Percentiles rank a stretch among this genome's conserved stretches.
Conservation (phyloP, 2,797 vertebrate species). For the Vireo griseus region DNA sequence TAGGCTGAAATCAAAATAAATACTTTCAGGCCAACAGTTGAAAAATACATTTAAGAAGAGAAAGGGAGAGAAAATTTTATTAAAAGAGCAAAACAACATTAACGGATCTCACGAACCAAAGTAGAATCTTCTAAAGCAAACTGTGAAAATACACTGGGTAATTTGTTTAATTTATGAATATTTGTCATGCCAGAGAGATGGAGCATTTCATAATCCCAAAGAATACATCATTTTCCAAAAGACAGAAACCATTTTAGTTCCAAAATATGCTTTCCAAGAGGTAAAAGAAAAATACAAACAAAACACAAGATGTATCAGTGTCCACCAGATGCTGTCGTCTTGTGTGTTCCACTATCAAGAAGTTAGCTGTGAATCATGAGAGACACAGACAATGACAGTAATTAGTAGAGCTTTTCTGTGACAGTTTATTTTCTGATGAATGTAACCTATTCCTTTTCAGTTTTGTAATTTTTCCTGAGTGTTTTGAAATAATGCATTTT, state of each 20-base stretch:
- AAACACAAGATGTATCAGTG: rapidly evolving
- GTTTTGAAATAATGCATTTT: not conserved
- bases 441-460: not conserved
- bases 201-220: not conserved
- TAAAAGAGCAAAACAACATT: not conserved
- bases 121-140: not conserved
- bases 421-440: not conserved
- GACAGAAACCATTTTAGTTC: rapidly evolving
- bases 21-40: not conserved
- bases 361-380: not conserved
- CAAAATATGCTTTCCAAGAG: not conserved
- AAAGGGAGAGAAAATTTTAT: not conserved
- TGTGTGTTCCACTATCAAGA: not conserved
- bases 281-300: not conserved
- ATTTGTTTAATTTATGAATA: not conserved
- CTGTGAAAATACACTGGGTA: not conserved
- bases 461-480: not conserved
- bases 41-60: not conserved
- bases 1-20: not conserved
- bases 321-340: not conserved
- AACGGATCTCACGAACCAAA: not conserved
- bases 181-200: not conserved
- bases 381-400: not conserved
- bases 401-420: not conserved
- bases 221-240: not conserved